Evolutionary conservation across 2,888 invertebrate species (phyloP).

Genomic region (Eupelmus urozonus): DNA sequence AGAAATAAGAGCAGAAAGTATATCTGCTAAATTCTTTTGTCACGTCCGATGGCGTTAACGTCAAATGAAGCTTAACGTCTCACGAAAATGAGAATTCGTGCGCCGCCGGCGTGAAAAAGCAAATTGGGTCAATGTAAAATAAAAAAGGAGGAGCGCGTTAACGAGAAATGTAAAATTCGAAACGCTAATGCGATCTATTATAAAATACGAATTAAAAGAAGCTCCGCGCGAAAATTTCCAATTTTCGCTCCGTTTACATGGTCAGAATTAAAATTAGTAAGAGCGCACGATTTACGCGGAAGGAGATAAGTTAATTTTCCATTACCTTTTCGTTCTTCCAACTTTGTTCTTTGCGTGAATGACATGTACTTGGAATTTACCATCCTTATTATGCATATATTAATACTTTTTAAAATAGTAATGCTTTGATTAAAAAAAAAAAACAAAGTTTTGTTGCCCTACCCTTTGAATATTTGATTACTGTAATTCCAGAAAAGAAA

Average conservation of each 20-base stretch:
- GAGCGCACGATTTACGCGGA: conserved; percentile 12
- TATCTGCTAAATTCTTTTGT: not conserved
- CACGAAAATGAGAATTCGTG: conserved; percentile 8
- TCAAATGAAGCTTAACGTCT: conserved; percentile 5
- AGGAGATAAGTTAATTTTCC: conserved; percentile 22
- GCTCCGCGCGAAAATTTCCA: conserved; percentile 30
- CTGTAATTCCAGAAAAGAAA: not conserved
- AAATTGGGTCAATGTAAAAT: conserved; percentile 16
- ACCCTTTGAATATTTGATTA: not conserved
- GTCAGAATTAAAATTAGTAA: conserved; percentile 34
- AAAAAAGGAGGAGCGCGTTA: not conserved
- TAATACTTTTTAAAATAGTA: too few species aligned
- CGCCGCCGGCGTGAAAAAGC: not conserved
- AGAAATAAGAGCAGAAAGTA: not conserved
- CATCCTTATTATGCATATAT: too few species aligned
- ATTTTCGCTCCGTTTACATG: conserved; percentile 3
- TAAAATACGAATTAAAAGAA: conserved; percentile 31
- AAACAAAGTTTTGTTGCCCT: too few species aligned
- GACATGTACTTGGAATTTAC: too few species aligned
- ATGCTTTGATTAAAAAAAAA: too few species aligned
- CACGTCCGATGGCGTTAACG: not conserved
- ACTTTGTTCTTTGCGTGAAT: too few species aligned
- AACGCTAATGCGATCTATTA: conserved; percentile 20
- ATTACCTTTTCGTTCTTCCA: too few species aligned
- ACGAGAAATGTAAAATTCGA: conserved; percentile 26